Evolutionary conservation across 2,888 invertebrate species (phyloP), one percentile per base, ranked within the genome.

Genomic region (Protophormia terraenovae): DNA sequence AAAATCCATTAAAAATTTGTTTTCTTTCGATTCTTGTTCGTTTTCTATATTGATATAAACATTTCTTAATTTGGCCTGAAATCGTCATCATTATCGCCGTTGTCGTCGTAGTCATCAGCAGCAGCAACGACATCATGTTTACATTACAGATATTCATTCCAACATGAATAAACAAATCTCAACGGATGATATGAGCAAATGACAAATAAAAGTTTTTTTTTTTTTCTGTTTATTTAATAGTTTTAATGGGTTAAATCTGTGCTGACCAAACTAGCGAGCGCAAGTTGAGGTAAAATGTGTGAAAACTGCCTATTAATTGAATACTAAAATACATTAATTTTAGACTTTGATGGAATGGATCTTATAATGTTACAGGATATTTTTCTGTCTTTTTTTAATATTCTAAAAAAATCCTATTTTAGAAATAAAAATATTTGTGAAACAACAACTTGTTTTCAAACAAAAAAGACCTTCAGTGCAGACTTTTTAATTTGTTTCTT

Each of bases 41-140:
- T 45, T 58, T 66, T 62, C 12, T n/a, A 58, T 55, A 35, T 14
- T 24, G 81, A 83, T 81, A 86, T 85, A 86, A 87, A 84, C 83
- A 88, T 86, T 86, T 87, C 84, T 87, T 87, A 87, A 88, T 87
- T 87, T 86, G 79, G 83, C 45, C 35, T 53, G 53, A 67, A 84
- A 82, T 72, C 76, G 50, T 62, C 45, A 72, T 41, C 55, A 47
- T 19, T 53, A 45, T 24, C 50, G 47, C 10, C 10, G 47, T 47
- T 8, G n/a, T 29, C 41, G 16, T 66, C 12, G 8, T 47, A 19
- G 12, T 41, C n/a, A 27, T 38, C 22, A 22, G 12, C 19, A 72
- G 50, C 80, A 80, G 47, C 62, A 73, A 50, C 67, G 64, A 76
- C 82, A 83, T 77, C 53, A 67, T 84, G 64, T 80, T 69, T 67